phyloP scores from a whole-genome alignment of 1,140 invertebrate species.

The Zelostemma sp. region DNA sequence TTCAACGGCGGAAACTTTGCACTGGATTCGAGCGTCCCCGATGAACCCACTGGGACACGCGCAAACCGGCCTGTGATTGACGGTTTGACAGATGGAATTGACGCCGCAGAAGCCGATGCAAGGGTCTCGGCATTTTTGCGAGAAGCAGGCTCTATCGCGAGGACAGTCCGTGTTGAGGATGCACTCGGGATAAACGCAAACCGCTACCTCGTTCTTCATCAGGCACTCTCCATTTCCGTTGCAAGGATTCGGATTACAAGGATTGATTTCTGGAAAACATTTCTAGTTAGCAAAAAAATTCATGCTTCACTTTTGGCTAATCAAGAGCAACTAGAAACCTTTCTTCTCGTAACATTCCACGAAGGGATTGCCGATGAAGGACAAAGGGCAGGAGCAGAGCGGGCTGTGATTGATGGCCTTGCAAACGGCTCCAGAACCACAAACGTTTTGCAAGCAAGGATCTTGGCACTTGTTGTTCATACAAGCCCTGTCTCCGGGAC shows the following conservation, averaged over 20 bases:
- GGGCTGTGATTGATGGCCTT: constrained; percentile 84
- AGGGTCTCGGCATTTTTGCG: constrained; percentile 85
- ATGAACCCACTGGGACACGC: constrained; percentile 83
- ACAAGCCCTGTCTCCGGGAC: constrained; percentile 80
- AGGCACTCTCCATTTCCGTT: constrained; percentile 84
- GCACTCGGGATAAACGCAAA: constrained; percentile 88
- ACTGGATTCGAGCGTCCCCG: constrained; percentile 84
- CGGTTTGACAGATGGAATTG: constrained; percentile 85
- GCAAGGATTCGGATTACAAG: constrained; percentile 86
- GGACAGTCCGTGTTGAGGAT: constrained; percentile 87
- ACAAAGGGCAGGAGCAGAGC: constrained; percentile 81
- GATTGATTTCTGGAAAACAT: constrained; percentile 71
- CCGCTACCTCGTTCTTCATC: constrained; percentile 77
- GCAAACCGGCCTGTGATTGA: constrained; percentile 86
- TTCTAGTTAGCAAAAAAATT: neutral
- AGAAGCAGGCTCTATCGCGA: constrained; percentile 83
- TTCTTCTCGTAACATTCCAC: constrained; percentile 74
- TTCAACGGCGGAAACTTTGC: constrained; percentile 62
- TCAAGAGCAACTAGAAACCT: constrained; percentile 41
- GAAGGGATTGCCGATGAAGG: constrained; percentile 83
- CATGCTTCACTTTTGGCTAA: neutral
- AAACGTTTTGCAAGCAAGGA: constrained; percentile 78
- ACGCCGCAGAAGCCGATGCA: constrained; percentile 85
- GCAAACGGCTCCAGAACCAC: constrained; percentile 78
- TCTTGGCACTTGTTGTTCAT: constrained; percentile 80